phyloP scores from a whole-genome alignment of 1,140 invertebrate genomes.

The Plutomurus gul region DNA sequence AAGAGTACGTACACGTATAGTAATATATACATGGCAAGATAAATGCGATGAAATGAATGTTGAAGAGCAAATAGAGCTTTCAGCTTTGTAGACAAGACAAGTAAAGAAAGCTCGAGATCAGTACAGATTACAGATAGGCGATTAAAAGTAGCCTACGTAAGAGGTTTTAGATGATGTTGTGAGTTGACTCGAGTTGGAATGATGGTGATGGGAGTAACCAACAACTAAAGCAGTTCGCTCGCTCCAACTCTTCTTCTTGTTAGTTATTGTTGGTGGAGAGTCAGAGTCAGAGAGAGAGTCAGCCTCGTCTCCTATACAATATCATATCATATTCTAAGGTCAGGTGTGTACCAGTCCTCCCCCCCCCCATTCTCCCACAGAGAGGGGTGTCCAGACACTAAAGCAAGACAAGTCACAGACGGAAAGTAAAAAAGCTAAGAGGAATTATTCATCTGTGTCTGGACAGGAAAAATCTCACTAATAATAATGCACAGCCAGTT shows the following conservation, averaged over 20 bases:
- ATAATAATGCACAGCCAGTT: slow-evolving; percentile 3
- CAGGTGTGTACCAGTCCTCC: slow-evolving; percentile 15
- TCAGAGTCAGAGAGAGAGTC: no score
- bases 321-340: not conserved
- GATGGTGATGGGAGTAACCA: no score
- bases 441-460: slow-evolving; percentile 25
- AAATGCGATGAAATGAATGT: slow-evolving; percentile 11
- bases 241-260: no score
- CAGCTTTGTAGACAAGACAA: not conserved
- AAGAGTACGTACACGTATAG: not conserved
- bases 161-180: not conserved
- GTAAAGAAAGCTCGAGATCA: not conserved
- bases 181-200: not conserved
- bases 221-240: no score
- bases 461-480: slow-evolving; percentile 24
- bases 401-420: slow-evolving; percentile 16
- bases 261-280: no score
- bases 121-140: not conserved
- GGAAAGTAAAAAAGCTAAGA: slow-evolving; percentile 11
- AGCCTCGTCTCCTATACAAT: no score
- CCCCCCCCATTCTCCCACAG: no score
- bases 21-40: slow-evolving; percentile 10
- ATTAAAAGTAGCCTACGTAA: not conserved
- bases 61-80: slow-evolving; percentile 1
- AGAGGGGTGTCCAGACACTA: not conserved